Evolutionary conservation across 2,888 invertebrate species (phyloP), one percentile per base, ranked within the genome.

Genomic region (Germaria angustata): DNA sequence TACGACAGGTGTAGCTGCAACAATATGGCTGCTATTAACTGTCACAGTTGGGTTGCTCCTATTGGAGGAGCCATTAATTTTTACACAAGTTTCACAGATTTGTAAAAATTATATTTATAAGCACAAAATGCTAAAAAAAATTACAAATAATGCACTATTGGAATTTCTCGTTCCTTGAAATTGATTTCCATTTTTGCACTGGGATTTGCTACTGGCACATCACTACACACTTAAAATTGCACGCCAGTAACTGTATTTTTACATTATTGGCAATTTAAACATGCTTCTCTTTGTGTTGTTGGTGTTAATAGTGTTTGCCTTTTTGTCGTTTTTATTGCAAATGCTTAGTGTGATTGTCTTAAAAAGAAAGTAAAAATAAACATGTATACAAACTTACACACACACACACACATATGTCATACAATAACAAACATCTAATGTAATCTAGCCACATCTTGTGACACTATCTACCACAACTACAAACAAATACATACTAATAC

Each of bases 351-450:
- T 51, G 7, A 41, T 2, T 55, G 8, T 11, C 5, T 53, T 6
- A 22, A 41, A 34, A 15, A 15, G 17, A 6, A 34, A 5, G 22
- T 53, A 7, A 28, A 39, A 9, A 34, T 9, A 17, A 22, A 11
- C 7, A 2, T 22, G 11, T 9, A 36, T 4, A 20, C 2, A 1
- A 0, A 15, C 49, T 9, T 32, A 36, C 7, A 20, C 2, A 1
- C 1, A 15, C 49, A n/a, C 39, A 34, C 22, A 34, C 17, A 24
- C 15, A 17, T 0, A 36, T 7, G 39, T 8, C 15, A 11, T 13
- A 2, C 17, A 24, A 78, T 75, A 69, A 75, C 59, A 71, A 75
- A 59, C 69, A 79, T 69, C 72, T 32, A 63, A 34, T 5, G 8
- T 39, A 81, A 46, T 53, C 34, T 24, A 63, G 36, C 69, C 69